phyloP scores from a whole-genome alignment of 1,140 invertebrate species.

The Dendrolimus punctatus region DNA sequence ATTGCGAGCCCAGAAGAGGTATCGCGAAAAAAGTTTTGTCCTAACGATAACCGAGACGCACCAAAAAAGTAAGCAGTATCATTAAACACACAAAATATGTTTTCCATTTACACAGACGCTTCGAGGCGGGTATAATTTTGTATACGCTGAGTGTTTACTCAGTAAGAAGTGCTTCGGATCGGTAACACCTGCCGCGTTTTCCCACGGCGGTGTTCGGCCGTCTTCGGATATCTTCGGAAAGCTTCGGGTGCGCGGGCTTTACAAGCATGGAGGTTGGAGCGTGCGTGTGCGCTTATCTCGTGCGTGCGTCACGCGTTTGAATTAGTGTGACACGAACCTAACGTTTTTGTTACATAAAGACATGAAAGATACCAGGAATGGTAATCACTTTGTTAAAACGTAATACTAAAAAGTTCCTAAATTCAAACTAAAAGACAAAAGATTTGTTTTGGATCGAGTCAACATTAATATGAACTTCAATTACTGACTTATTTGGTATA shows the following conservation, averaged over 20 bases:
- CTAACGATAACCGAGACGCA: constrained; percentile 45
- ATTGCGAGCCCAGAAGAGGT: constrained; percentile 26
- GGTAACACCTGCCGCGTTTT: constrained; percentile 67
- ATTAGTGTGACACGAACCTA: constrained; percentile 30
- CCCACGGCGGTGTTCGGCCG: constrained; percentile 53
- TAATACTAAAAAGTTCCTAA: no score
- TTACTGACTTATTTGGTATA: no score
- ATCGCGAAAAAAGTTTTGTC: constrained; percentile 55
- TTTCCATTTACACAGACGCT: constrained; percentile 66
- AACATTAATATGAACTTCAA: no score
- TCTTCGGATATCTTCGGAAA: constrained; percentile 43
- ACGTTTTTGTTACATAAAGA: constrained; percentile 8
- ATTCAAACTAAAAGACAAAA: no score
- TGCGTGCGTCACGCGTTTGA: constrained; percentile 30
- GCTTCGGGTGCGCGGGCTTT: constrained; percentile 35
- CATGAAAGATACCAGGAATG: no score
- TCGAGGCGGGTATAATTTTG: constrained; percentile 67
- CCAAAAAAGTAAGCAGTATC: constrained; percentile 68
- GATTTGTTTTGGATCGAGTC: no score
- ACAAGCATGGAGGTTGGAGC: background rate
- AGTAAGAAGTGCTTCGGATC: constrained; percentile 64
- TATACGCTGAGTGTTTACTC: constrained; percentile 67
- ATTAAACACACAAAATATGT: constrained; percentile 72
- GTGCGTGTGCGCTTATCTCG: constrained; percentile 20
- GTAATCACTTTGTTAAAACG: no score